Evolutionary conservation across 2,113 vertebrate species (phyloP).

Genomic region (Rhinolophus sinicus): DNA sequence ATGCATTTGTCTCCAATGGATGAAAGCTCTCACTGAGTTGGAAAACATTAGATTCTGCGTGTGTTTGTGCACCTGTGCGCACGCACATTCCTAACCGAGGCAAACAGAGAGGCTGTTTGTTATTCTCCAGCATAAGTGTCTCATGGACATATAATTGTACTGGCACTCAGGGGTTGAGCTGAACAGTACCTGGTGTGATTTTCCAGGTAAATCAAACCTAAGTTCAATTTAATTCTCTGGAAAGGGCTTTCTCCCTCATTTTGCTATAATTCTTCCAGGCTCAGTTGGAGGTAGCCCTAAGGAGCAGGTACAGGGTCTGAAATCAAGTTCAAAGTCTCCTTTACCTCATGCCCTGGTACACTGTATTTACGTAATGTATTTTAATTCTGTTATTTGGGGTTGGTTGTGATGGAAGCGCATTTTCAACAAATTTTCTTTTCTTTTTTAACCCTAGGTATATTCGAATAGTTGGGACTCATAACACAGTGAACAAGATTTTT

Average conservation of each 20-base stretch:
- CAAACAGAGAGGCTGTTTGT: neutral
- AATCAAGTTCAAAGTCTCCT: slow-evolving; percentile 39
- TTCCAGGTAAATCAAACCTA: slow-evolving; percentile 52
- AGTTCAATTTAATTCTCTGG: slow-evolving; percentile 45
- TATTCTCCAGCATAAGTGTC: slow-evolving; percentile 11
- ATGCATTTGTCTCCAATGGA: slow-evolving; percentile 47
- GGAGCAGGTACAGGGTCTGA: slow-evolving; percentile 28
- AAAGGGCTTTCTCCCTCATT: slow-evolving; percentile 26
- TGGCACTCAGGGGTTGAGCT: slow-evolving; percentile 31
- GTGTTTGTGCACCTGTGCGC: neutral
- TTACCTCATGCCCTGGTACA: neutral
- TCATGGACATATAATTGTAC: neutral
- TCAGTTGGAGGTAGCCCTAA: neutral
- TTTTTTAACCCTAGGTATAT: slow-evolving; percentile 90
- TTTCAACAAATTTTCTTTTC: slow-evolving; percentile 49
- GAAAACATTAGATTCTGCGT: slow-evolving; percentile 47
- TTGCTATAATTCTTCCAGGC: slow-evolving; percentile 2
- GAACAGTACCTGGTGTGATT: slow-evolving; percentile 41
- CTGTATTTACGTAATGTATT: neutral
- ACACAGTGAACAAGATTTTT: slow-evolving; percentile 99
- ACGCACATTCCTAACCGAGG: neutral
- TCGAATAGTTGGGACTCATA: slow-evolving; percentile 98
- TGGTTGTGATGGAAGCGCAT: neutral
- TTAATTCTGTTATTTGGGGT: slow-evolving; percentile 27
- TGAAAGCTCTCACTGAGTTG: slow-evolving; percentile 54